These are phyloP conservation scores for Lycodopsis pacificus DNA, from an alignment of 2,797 vertebrate species.

Conservation along the genomic window DNA sequence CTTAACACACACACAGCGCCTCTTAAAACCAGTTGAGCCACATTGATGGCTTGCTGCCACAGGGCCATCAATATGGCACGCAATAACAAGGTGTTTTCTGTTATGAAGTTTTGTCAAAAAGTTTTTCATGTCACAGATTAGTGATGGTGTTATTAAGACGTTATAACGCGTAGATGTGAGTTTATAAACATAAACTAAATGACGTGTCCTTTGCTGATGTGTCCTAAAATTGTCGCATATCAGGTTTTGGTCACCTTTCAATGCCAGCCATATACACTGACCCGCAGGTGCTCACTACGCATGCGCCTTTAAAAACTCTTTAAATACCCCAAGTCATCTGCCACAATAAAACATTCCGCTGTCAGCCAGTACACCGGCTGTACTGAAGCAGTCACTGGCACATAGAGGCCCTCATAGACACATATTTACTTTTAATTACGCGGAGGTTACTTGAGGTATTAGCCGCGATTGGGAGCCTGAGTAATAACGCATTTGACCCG, in stretches of 20 bases:
- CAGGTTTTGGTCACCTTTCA: constrained; percentile 77
- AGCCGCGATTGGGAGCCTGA: constrained; percentile 49
- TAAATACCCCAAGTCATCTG: constrained; percentile 88
- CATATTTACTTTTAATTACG: constrained; percentile 59
- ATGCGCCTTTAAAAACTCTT: constrained; percentile 82
- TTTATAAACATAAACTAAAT: background rate
- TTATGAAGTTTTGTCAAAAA: background rate
- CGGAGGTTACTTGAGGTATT: constrained; percentile 34
- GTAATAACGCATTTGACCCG: constrained; percentile 70
- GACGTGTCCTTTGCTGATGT: constrained; percentile 16
- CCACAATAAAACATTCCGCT: constrained; percentile 84
- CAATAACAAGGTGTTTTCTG: background rate
- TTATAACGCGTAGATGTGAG: background rate
- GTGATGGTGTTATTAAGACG: background rate
- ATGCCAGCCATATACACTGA: constrained; percentile 65
- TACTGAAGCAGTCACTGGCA: constrained; percentile 36
- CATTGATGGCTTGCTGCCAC: constrained; percentile 37
- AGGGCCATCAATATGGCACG: background rate
- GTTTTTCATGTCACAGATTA: background rate
- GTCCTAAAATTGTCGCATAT: constrained; percentile 77
- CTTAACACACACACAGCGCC: constrained; percentile 25
- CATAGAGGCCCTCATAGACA: constrained; percentile 52
- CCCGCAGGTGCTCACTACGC: constrained; percentile 77
- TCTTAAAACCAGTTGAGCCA: constrained; percentile 36
- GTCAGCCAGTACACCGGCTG: constrained; percentile 75